Evolutionary conservation across 2,113 vertebrate genomes (phyloP).

Genomic region (Eurypyga helias): DNA sequence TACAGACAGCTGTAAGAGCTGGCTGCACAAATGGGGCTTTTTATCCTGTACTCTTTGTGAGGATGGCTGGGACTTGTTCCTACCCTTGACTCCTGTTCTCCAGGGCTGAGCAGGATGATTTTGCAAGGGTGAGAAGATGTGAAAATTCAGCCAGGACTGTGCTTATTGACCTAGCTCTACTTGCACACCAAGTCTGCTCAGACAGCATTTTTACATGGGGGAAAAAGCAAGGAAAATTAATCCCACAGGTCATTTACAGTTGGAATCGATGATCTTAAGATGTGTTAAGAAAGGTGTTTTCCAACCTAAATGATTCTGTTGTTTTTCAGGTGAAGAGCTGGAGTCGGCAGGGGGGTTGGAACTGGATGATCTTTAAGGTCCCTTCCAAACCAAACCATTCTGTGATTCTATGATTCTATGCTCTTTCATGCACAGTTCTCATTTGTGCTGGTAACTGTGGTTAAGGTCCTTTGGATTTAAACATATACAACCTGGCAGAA

Average conservation of each 20-base stretch:
- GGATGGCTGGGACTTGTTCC: background rate
- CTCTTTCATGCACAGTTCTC: background rate
- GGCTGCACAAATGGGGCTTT: background rate
- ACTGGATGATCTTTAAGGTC: too few relatives aligned
- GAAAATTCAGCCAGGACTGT: background rate
- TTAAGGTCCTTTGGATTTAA: background rate
- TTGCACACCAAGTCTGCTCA: background rate
- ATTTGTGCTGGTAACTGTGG: background rate
- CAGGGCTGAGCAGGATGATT: background rate
- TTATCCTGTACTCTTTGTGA: background rate
- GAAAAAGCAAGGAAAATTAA: background rate
- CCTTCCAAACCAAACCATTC: too few relatives aligned
- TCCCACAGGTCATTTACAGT: background rate
- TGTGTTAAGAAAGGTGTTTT: too few relatives aligned
- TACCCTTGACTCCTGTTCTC: background rate
- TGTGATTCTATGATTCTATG: too few relatives aligned
- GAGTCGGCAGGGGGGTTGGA: too few relatives aligned
- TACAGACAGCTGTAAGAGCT: background rate
- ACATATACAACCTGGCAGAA: background rate
- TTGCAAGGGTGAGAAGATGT: background rate
- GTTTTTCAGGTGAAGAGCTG: background rate
- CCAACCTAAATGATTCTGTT: background rate
- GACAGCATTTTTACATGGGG: background rate
- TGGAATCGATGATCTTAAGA: background rate
- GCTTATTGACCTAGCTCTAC: background rate